Percentiles rank a stretch among this genome's conserved stretches.
phyloP scores from a whole-genome alignment of 2,113 vertebrate species.

The Marcusenius ussheri region DNA sequence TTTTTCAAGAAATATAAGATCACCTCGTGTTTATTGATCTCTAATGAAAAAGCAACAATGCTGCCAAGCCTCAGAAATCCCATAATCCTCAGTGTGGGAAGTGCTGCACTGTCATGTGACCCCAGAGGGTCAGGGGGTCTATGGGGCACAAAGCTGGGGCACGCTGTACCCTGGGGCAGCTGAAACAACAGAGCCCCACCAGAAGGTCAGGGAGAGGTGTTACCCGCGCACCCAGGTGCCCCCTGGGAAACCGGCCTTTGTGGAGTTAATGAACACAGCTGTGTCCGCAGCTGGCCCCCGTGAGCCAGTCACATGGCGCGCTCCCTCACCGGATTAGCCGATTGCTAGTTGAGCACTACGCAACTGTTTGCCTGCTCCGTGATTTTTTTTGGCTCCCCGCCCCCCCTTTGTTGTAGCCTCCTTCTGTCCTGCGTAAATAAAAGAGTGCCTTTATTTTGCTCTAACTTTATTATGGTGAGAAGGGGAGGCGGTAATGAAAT shows the following conservation, averaged over 20 bases:
- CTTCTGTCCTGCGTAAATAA: conserved; percentile 8
- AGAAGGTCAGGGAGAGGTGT: conserved; percentile 8
- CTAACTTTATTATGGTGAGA: conserved; percentile 1
- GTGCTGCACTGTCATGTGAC: not conserved
- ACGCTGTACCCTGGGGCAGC: not conserved
- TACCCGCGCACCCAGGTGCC: not conserved
- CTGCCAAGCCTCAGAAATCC: not conserved
- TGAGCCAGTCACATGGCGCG: not conserved
- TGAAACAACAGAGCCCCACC: conserved; percentile 3
- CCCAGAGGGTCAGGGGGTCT: conserved; percentile 5
- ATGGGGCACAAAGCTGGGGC: not conserved
- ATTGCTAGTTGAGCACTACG: not conserved
- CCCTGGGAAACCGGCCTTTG: not conserved
- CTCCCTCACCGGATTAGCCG: not conserved
- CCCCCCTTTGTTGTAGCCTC: conserved; percentile 1
- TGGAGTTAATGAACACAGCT: conserved; percentile 1
- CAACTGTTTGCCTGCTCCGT: not conserved
- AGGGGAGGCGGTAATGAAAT: conserved; percentile 3
- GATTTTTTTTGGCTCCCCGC: not conserved
- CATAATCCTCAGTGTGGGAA: conserved; percentile 11
- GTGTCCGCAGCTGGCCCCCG: not conserved
- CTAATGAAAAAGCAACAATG: conserved; percentile 8
- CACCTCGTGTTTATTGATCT: not conserved
- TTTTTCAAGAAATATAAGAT: conserved; percentile 4
- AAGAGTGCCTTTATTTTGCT: not conserved